A percentile compares a stretch with the other conserved stretches of the same genome.
phyloP scores from a whole-genome alignment of 2,113 vertebrate genomes.

The Hemibagrus wyckioides region DNA sequence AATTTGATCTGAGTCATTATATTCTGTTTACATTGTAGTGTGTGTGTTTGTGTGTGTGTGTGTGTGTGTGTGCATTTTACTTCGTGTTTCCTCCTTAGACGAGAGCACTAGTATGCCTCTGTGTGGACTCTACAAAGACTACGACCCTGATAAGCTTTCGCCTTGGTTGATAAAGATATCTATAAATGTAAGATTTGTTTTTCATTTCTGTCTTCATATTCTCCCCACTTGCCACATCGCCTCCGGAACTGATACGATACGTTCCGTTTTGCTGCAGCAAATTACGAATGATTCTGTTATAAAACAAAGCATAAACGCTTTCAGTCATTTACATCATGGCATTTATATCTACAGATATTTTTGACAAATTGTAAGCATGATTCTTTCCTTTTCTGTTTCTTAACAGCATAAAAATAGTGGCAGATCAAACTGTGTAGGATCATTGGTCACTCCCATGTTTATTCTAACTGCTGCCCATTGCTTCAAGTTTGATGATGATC shows the following conservation, averaged over 20 bases:
- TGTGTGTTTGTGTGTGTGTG: background rate
- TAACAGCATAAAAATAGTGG: conserved; percentile 22
- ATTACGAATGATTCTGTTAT: background rate
- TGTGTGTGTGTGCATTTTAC: background rate
- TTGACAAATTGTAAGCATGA: background rate
- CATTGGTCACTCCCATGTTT: conserved; percentile 66
- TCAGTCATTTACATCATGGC: background rate
- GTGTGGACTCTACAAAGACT: conserved; percentile 71
- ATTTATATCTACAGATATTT: background rate
- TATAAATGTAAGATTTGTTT: conserved; percentile 43
- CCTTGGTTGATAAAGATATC: conserved; percentile 67
- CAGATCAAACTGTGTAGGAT: conserved; percentile 61
- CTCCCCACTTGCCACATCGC: background rate
- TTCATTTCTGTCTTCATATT: background rate
- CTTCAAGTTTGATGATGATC: conserved; percentile 53
- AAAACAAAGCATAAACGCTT: background rate
- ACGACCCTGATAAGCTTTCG: conserved; percentile 42
- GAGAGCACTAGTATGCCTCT: conserved; percentile 60
- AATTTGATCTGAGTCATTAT: background rate
- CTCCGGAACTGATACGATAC: background rate
- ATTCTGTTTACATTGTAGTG: background rate
- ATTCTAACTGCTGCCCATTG: conserved; percentile 77
- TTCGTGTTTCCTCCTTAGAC: conserved; percentile 57
- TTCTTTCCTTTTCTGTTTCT: background rate
- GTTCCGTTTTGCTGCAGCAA: background rate